Base-by-base conservation (phyloP, 2,797 vertebrate genomes). In the Buceros bicornis region DNA sequence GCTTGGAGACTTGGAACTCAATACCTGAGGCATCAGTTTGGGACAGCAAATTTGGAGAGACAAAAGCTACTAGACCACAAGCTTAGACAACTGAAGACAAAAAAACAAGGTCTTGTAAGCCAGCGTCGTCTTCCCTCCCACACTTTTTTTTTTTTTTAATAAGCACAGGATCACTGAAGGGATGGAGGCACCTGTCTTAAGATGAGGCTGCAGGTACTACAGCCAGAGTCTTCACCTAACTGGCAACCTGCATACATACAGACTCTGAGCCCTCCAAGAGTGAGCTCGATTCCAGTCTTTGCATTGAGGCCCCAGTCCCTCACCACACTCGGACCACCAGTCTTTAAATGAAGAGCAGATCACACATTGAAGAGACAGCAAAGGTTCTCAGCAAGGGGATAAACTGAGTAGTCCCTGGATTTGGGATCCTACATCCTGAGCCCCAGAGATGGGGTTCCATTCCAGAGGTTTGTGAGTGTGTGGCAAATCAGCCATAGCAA, bases 31-130 rank as follows among this genome's bases (percentile, higher is more conserved):
- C 15, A 66, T 70, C 48, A 26, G n/a, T 60, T 85, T 66, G 28
- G 25, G 71, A 82, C 35, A 83, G 50, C 24, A 77, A 43, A 6
- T 62, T 33, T 76, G 58, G 43, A 89, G 31, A 87, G 70, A 37
- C 66, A 91, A 76, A 84, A 89, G 47, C 67, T 73, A 89, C 62
- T 12, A 72, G 61, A 79, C 50, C 28, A 64, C 42, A 13, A 92
- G 37, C 54, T 58, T 62, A 79, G 35, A 13, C 13, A 80, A 37
- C 20, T 37, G 19, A 78, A 82, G 28, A 40, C 22, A 90, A 54
- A 84, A 84, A 37, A 18, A 15, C 13, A 65, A 58, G 40, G 48
- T 72, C 50, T 43, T 8, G 16, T 65, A n/a, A 93, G 51, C 11
- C 77, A 84, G 24, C 7, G 35, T 15, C 56, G 13, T 17, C 12